Conservation (phyloP, 2,888 invertebrate genomes). For the Archaeoteleia sp. region DNA sequence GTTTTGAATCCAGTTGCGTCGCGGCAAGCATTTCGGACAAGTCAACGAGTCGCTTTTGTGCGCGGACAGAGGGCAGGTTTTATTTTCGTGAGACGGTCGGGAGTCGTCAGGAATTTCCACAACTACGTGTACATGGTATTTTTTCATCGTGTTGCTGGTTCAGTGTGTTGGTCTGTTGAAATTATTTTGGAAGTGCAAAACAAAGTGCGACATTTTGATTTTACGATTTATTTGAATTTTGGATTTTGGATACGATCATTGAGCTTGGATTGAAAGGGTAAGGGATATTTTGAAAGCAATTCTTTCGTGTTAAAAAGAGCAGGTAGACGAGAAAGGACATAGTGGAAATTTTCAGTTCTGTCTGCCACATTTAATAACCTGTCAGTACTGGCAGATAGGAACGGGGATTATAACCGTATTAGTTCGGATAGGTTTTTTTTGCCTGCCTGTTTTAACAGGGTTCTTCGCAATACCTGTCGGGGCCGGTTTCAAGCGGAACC, state of each 20-base stretch:
- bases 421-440: too few relatives aligned
- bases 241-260: too few relatives aligned
- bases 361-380: too few relatives aligned
- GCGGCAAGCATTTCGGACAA: constrained; percentile 2
- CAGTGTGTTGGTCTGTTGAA: constrained; percentile 25
- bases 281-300: too few relatives aligned
- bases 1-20: too few relatives aligned
- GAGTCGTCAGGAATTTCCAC: constrained; percentile 8
- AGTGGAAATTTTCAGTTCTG: too few relatives aligned
- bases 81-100: too few relatives aligned
- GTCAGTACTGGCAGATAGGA: constrained; percentile 25
- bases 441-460: constrained; percentile 10
- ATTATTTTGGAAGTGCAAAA: constrained; percentile 7
- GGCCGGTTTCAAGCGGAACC: constrained; percentile 42
- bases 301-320: too few relatives aligned
- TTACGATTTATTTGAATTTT: too few relatives aligned
- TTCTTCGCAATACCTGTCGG: constrained; percentile 25
- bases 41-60: constrained; percentile 1
- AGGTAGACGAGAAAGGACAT: too few relatives aligned
- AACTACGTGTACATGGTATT: constrained; percentile 3
- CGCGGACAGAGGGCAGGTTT: constrained; percentile 1
- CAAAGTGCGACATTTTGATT: constrained; percentile 15
- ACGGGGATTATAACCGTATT: constrained; percentile 12
- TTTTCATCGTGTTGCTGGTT: constrained; percentile 35
- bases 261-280: too few relatives aligned